Conservation (phyloP, 1,140 invertebrate species). For the Drosophila varians region DNA sequence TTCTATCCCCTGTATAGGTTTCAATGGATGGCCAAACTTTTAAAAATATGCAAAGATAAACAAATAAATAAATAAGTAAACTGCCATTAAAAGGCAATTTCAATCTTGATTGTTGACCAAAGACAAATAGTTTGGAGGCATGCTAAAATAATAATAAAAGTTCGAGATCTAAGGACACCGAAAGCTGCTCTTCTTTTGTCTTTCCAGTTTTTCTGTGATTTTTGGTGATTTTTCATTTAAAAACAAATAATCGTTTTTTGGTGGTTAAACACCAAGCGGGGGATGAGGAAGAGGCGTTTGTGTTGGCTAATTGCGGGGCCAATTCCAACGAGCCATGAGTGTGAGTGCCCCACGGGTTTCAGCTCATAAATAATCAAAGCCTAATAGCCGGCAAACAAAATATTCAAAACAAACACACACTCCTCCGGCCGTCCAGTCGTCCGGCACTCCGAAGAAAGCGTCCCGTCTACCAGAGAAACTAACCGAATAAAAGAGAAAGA, state of each 20-base stretch:
- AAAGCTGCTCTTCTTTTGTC: slow-evolving; percentile 18
- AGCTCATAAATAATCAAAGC: slow-evolving; percentile 63
- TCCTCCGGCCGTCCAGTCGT: not conserved
- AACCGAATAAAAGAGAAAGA: slow-evolving; percentile 17
- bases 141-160: slow-evolving; percentile 44
- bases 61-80: slow-evolving; percentile 47
- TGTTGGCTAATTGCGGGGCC: slow-evolving; percentile 48
- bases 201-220: slow-evolving; percentile 4
- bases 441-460: slow-evolving; percentile 14
- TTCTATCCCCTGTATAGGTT: no score
- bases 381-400: slow-evolving; percentile 64
- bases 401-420: slow-evolving; percentile 49
- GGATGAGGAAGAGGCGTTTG: slow-evolving; percentile 19
- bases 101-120: slow-evolving; percentile 57
- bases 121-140: slow-evolving; percentile 54
- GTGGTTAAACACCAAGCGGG: no score
- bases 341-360: slow-evolving; percentile 32
- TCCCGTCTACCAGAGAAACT: slow-evolving; percentile 8
- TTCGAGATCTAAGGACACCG: slow-evolving; percentile 17
- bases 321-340: slow-evolving; percentile 45
- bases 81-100: slow-evolving; percentile 73
- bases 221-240: slow-evolving; percentile 45
- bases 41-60: slow-evolving; percentile 25
- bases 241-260: slow-evolving; percentile 41
- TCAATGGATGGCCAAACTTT: not conserved